These are phyloP conservation scores for Zhuqinia jingwanae DNA, from an alignment of 2,888 invertebrate species.

Conservation along the genomic window DNA sequence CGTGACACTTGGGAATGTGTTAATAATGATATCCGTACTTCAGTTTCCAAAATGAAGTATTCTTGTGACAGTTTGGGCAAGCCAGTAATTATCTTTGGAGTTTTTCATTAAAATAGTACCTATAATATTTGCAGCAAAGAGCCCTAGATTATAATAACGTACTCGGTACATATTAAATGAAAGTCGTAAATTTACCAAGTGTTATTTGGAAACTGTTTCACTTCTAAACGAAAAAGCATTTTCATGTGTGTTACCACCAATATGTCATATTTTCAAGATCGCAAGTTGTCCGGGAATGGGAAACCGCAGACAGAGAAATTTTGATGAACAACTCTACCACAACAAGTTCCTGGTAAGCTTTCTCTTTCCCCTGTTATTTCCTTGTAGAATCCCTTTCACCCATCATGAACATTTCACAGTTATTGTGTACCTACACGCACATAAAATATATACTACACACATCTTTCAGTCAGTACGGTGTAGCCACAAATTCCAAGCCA, in stretches of 20 bases:
- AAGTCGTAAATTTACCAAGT: neutral
- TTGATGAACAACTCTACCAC: slow-evolving; percentile 2
- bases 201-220: neutral
- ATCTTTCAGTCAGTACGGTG: too few relatives aligned
- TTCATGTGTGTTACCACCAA: neutral
- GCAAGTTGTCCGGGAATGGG: neutral
- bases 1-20: too few relatives aligned
- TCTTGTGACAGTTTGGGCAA: too few relatives aligned
- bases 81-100: too few relatives aligned
- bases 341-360: slow-evolving; percentile 35
- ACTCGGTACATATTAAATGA: too few relatives aligned
- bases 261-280: neutral
- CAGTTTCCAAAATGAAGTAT: too few relatives aligned
- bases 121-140: too few relatives aligned
- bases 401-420: slow-evolving; percentile 10
- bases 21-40: too few relatives aligned
- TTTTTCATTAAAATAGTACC: too few relatives aligned
- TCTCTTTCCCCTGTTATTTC: slow-evolving; percentile 1
- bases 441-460: too few relatives aligned
- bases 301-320: slow-evolving; percentile 17
- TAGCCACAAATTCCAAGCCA: neutral
- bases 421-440: neutral
- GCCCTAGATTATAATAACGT: too few relatives aligned
- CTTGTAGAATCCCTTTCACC: neutral
- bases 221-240: neutral